Base-by-base conservation (phyloP, 2,888 invertebrate genomes). In the Liopterus haemorrhoidalis region DNA sequence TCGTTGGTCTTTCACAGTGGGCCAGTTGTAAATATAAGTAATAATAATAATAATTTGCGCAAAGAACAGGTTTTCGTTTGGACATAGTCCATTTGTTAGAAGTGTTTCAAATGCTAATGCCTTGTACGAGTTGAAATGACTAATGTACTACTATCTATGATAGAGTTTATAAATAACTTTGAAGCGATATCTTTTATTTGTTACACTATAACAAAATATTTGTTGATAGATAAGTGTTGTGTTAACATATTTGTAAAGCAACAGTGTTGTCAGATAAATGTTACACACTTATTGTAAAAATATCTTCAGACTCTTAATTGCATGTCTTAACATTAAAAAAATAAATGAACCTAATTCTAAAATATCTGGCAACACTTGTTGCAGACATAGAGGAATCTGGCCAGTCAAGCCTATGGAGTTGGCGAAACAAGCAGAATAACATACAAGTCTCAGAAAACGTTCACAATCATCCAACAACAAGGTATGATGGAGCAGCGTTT, bases 351-450 rank as follows among this genome's bases (percentile, higher is more conserved):
- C 15, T 6, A 12, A 36, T 11, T 21, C 19, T 11, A 3, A 2
- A 27, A 27, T 27, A 41, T 41, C 38, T 36, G 47, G 39, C 42
- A 39, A 46, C 59, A 67, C 67, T 67, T 58, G 61, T 62, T 22
- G 61, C 64, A 63, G 76, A 73, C 40, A 70, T 70, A 8, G 75
- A 73, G 8, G 71, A 67, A 14, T 60, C 65, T 21, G 71, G 70
- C 48, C 74, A 73, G 48, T 69, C 71, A 6, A 76, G 75, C 3
- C 66, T 74, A 11, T 71, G 74, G 50, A 73, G 72, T 11, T 78
- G 76, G 78, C 68, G 76, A 5, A 69, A 67, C 55, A 69, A 66
- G 52, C 74, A 73, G 8, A 71, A 72, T 6, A 71, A 59, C 61
- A 16, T 68, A 66, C 21, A 65, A 64, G 1, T 58, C 60, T 12